Conservation (phyloP, 2,797 vertebrate species). For the Sylvia borin region DNA sequence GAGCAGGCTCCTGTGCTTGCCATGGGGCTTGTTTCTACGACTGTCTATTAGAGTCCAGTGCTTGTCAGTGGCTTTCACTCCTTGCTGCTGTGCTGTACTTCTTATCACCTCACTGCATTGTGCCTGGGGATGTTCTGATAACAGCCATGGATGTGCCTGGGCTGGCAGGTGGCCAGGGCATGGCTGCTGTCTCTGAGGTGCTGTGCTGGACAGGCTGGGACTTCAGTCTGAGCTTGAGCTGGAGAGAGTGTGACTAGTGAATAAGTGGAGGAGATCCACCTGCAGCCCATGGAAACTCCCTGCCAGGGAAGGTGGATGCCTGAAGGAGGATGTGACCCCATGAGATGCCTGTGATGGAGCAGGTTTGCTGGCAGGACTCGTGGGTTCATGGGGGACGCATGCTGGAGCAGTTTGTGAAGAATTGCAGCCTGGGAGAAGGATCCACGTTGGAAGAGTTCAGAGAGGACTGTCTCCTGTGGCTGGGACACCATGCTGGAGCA, state of each 20-base stretch:
- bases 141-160: not conserved
- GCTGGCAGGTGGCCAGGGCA: not conserved
- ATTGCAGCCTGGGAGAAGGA: not conserved
- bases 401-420: fast-evolving
- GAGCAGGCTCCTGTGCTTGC: not conserved
- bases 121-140: not conserved
- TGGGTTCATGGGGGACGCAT: fast-evolving
- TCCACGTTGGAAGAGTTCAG: not conserved
- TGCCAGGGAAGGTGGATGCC: not conserved
- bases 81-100: not conserved
- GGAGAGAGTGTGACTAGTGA: not conserved
- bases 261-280: not conserved
- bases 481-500: not conserved
- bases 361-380: not conserved
- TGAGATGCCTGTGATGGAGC: not conserved
- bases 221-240: not conserved
- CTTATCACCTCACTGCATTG: not conserved
- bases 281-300: not conserved
- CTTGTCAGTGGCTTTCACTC: not conserved
- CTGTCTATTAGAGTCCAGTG: not conserved
- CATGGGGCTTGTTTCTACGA: not conserved
- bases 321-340: not conserved
- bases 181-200: not conserved
- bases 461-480: not conserved
- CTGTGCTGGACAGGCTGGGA: not conserved